These are phyloP conservation scores for Sclerurus mexicanus DNA, from an alignment of 2,113 vertebrate genomes.

Conservation along the genomic window DNA sequence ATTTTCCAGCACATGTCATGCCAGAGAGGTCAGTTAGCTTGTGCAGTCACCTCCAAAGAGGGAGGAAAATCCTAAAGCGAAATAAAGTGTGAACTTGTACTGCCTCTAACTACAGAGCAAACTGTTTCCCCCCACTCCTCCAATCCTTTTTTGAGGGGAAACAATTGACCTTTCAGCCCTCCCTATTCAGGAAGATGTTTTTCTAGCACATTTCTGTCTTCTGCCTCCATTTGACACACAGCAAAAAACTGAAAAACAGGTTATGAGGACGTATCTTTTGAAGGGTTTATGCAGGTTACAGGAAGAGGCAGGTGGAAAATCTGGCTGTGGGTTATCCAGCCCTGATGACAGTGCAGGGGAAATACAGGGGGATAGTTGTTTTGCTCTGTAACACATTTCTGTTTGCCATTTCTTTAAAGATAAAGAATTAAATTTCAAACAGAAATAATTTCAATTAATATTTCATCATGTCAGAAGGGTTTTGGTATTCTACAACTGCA, in stretches of 20 bases:
- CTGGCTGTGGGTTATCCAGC: not conserved
- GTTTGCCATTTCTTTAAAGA: conserved; percentile 37
- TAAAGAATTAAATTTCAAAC: conserved; percentile 46
- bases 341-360: not conserved
- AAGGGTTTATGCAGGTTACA: not conserved
- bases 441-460: conserved; percentile 39
- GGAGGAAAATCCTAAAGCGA: not conserved
- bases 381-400: conserved; percentile 13
- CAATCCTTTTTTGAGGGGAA: not conserved
- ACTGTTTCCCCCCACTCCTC: not conserved
- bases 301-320: conserved; percentile 13
- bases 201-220: not conserved
- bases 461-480: conserved; percentile 36
- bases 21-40: not conserved
- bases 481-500: conserved; percentile 25
- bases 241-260: not conserved
- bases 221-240: not conserved
- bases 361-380: not conserved
- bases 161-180: not conserved
- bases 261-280: not conserved
- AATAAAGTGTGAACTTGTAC: not conserved
- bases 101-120: not conserved
- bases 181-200: not conserved
- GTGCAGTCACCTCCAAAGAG: not conserved
- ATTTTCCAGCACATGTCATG: not conserved